Percentiles rank a stretch among this genome's conserved stretches.
Evolutionary conservation across 2,888 invertebrate species (phyloP).

Genomic region (Opisthograptis luteolata): DNA sequence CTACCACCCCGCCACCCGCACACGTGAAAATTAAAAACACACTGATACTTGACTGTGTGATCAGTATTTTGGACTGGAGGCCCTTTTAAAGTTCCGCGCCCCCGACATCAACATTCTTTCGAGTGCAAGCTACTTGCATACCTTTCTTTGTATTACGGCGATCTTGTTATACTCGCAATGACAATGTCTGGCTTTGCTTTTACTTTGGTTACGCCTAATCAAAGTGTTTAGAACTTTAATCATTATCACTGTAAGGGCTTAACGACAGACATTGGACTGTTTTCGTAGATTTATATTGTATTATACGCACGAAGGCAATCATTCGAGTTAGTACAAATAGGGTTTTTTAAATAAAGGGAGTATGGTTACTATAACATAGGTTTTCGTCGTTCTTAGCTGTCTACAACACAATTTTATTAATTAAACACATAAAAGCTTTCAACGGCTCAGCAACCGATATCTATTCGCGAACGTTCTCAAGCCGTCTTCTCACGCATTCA

Average conservation of each 20-base stretch:
- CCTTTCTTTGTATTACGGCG: slow-evolving; percentile 36
- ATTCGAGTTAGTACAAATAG: too few species aligned
- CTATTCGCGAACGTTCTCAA: neutral
- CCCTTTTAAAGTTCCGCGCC: slow-evolving; percentile 62
- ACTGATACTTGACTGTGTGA: slow-evolving; percentile 70
- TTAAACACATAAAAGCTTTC: neutral
- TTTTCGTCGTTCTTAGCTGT: neutral
- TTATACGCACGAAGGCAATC: too few species aligned
- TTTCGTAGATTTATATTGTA: neutral
- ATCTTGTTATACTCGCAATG: slow-evolving; percentile 32
- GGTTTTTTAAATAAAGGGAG: too few species aligned
- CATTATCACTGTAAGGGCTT: neutral
- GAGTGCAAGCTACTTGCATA: slow-evolving; percentile 36
- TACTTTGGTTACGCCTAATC: slow-evolving; percentile 12
- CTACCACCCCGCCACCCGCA: slow-evolving; percentile 65
- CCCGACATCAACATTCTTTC: slow-evolving; percentile 44
- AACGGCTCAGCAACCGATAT: neutral
- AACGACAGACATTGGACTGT: too few species aligned
- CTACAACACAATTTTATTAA: neutral
- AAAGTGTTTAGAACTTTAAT: neutral
- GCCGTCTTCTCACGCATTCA: slow-evolving; percentile 11
- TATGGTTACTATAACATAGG: too few species aligned
- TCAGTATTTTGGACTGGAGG: slow-evolving; percentile 64
- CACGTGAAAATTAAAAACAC: slow-evolving; percentile 79
- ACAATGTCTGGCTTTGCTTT: slow-evolving; percentile 25